Base-by-base conservation (phyloP, 1,140 invertebrate genomes). In the Penaeus indicus region DNA sequence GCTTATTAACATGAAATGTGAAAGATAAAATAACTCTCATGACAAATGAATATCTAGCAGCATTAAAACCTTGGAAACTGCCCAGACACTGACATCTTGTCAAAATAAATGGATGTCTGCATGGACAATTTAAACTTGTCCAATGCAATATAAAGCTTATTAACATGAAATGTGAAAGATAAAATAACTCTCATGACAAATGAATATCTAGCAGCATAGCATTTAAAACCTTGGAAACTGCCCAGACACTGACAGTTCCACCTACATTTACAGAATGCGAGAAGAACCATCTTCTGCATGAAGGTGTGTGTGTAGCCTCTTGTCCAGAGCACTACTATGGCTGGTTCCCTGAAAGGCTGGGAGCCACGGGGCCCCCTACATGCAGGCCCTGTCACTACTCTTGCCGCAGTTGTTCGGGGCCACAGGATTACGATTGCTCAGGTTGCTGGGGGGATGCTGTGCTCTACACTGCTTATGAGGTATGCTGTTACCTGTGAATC, bases 311-410 rank as follows among this genome's bases (percentile, higher is more conserved):
- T 47, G 42, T 88, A 22, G n/a, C 61, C 54, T 63, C 10, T 7
- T 88, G 87, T 32, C 82, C 87, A 3, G 79, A 83, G 16, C 21
- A 62, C 11, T 69, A 79, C 61, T 88, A 78, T 38, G 60, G 27
- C 19, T 88, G 81, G 81, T 27, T 78, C 22, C 87, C 87, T 21
- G 72, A 77, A 42, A 60, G 78, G 62, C 69, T 79, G 25, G 87
- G 87, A 3, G 72, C 75, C 25, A 54, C 80, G 3, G 87, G 81
- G 16, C 27, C 81, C 22, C 84, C 80, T 13, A 81, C 91, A 16
- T 94, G 94, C 89, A 86, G 91, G 10, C 91, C 92, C 16, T 95
- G 95, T 92, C 95, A 95, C 92, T 95, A 95, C 91, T 93, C 93
- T 7, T 95, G 95, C 91, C 92, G 92, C 88, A 92, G 92, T 13